phyloP scores from a whole-genome alignment of 2,113 vertebrate genomes.

The Tachycineta bicolor region DNA sequence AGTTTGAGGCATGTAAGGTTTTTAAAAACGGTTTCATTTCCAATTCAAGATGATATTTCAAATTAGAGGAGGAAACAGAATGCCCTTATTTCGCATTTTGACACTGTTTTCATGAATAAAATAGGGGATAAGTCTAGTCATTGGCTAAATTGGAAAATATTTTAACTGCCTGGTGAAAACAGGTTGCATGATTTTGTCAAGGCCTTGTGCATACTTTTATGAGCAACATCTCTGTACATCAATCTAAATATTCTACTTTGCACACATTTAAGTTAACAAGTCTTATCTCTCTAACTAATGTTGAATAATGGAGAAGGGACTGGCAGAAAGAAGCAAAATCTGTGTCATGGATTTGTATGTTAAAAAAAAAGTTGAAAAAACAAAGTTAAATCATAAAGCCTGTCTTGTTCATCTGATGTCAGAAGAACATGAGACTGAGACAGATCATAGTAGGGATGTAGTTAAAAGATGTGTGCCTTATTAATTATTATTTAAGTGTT shows the following conservation, averaged over 20 bases:
- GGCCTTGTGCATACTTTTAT: slow-evolving; percentile 25
- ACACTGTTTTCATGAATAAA: slow-evolving; percentile 68
- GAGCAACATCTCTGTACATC: slow-evolving; percentile 23
- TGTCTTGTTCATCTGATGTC: not conserved
- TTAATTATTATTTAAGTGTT: slow-evolving; percentile 1
- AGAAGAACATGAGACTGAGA: not conserved
- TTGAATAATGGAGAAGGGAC: slow-evolving; percentile 59
- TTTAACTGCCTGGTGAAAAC: slow-evolving; percentile 56
- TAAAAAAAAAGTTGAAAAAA: slow-evolving; percentile 6
- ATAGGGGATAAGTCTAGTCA: slow-evolving; percentile 43
- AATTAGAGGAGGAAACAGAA: slow-evolving; percentile 52
- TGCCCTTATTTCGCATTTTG: slow-evolving; percentile 63
- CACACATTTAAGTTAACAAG: slow-evolving; percentile 24
- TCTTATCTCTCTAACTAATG: slow-evolving; percentile 31
- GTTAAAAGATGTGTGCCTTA: not conserved
- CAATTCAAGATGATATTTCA: slow-evolving; percentile 59
- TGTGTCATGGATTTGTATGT: slow-evolving; percentile 11
- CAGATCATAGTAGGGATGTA: not conserved
- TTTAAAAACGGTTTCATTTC: slow-evolving; percentile 32
- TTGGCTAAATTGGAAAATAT: slow-evolving; percentile 57
- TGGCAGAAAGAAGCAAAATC: slow-evolving; percentile 29
- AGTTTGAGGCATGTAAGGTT: not conserved
- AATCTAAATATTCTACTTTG: slow-evolving; percentile 35
- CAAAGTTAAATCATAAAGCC: slow-evolving; percentile 3
- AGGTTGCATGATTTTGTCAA: slow-evolving; percentile 47